phyloP scores from a whole-genome alignment of 2,888 invertebrate species.

The Eudemis profundana region DNA sequence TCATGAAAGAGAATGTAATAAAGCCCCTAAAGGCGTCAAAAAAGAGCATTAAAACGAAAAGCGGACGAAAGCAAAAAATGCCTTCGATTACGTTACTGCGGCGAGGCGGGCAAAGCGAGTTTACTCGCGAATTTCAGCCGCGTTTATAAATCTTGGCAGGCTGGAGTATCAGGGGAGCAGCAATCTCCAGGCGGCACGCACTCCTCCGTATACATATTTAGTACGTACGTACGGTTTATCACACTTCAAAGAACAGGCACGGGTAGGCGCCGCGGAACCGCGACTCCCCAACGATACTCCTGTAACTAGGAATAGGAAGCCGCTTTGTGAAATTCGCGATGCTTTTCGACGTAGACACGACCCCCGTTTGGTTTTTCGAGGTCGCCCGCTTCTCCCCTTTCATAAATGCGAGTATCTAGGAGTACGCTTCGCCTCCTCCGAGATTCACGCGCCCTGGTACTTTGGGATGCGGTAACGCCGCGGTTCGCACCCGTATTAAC shows the following conservation, averaged over 20 bases:
- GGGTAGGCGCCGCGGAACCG: constrained; percentile 73
- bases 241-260: constrained; percentile 78
- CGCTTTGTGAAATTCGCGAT: constrained; percentile 81
- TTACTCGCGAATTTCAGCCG: constrained; percentile 55
- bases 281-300: constrained; percentile 68
- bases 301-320: constrained; percentile 77
- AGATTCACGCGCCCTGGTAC: constrained; percentile 57
- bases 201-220: constrained; percentile 69
- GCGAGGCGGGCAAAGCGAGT: constrained; percentile 26
- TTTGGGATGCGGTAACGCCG: constrained; percentile 58
- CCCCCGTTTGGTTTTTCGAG: constrained; percentile 82
- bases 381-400: constrained; percentile 67
- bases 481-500: constrained; percentile 71
- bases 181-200: constrained; percentile 63
- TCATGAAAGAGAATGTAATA: constrained; percentile 30
- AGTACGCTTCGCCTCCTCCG: constrained; percentile 50
- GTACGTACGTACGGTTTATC: constrained; percentile 73
- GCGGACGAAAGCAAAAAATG: constrained; percentile 32
- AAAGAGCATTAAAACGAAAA: constrained; percentile 37
- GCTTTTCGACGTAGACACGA: constrained; percentile 72
- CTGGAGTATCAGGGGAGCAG: constrained; percentile 56
- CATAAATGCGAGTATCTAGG: constrained; percentile 55
- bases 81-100: constrained; percentile 36
- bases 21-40: constrained; percentile 34
- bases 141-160: constrained; percentile 62